Evolutionary conservation across 2,113 vertebrate species (phyloP).

Genomic region (Rhinichthys klamathensis): DNA sequence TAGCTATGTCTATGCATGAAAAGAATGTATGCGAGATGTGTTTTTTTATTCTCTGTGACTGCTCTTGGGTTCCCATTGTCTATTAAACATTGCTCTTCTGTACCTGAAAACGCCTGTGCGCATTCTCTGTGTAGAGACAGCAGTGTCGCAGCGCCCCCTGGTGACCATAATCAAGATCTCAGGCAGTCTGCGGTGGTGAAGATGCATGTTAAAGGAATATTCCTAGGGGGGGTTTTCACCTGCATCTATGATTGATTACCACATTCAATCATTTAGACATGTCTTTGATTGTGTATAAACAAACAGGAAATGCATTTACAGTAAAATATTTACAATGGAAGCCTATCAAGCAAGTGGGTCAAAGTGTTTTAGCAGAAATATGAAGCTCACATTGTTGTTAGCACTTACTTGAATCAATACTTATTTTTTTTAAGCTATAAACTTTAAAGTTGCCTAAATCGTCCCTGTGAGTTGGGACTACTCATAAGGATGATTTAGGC

Average conservation of each 20-base stretch:
- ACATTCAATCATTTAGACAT: background rate
- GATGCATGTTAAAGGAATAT: background rate
- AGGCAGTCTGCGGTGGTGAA: background rate
- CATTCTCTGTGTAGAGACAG: conserved; percentile 39
- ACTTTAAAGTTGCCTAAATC: background rate
- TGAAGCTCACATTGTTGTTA: background rate
- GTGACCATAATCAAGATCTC: background rate
- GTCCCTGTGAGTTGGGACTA: too few species aligned
- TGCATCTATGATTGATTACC: background rate
- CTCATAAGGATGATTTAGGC: background rate
- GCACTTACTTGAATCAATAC: background rate
- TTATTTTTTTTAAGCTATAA: background rate
- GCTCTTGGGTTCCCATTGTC: conserved; percentile 19
- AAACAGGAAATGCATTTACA: background rate
- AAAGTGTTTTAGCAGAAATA: background rate
- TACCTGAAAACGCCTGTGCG: conserved; percentile 36
- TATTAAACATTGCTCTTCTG: conserved; percentile 47
- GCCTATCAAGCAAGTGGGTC: background rate
- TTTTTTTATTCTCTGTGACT: conserved; percentile 32
- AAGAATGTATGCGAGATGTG: conserved; percentile 19
- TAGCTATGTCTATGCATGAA: conserved; percentile 38
- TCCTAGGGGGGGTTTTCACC: background rate
- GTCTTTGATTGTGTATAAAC: background rate
- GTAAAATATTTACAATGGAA: background rate
- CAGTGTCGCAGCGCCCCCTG: conserved; percentile 40